Percentiles rank a stretch among this genome's conserved stretches.
Evolutionary conservation across 1,140 invertebrate genomes (phyloP).

Genomic region (Caerostris extrusa): DNA sequence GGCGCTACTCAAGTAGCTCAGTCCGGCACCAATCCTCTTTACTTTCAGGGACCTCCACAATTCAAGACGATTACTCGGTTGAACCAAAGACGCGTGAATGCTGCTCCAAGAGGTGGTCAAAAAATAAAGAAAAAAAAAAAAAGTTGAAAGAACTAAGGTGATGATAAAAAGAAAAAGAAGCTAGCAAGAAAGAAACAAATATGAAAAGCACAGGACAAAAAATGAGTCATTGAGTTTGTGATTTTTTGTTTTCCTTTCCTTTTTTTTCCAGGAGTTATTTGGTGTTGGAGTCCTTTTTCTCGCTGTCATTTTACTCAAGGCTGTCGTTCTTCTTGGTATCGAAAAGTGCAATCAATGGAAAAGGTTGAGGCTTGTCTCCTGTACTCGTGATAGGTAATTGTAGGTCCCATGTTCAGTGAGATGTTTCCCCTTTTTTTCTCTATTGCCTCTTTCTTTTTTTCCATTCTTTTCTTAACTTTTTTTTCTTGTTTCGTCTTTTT

Average conservation of each 20-base stretch:
- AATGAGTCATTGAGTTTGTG: conserved; percentile 61
- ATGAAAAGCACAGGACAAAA: conserved; percentile 24
- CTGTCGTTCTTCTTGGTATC: conserved; percentile 40
- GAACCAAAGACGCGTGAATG: conserved; percentile 59
- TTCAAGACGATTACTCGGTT: conserved; percentile 58
- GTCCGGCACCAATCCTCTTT: conserved; percentile 46
- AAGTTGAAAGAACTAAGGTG: background rate
- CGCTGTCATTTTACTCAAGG: conserved; percentile 9
- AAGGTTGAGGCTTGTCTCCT: conserved; percentile 48
- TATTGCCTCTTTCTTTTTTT: background rate
- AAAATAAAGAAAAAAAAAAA: background rate
- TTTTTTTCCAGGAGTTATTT: conserved; percentile 48
- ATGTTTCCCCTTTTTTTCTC: conserved; percentile 30
- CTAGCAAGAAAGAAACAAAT: background rate
- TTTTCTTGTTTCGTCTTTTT: conserved; percentile 13
- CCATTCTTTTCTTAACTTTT: background rate
- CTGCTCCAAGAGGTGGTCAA: conserved; percentile 24
- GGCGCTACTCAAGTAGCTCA: too few species aligned
- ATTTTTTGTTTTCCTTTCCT: conserved; percentile 37
- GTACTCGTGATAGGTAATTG: conserved; percentile 64
- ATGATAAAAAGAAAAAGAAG: background rate
- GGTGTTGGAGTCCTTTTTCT: conserved; percentile 23
- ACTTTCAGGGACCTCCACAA: conserved; percentile 48
- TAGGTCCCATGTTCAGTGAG: conserved; percentile 30
- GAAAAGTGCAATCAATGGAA: conserved; percentile 67